These are phyloP conservation scores for Eupsilia transversa DNA, from an alignment of 2,888 invertebrate species.

Conservation along the genomic window DNA sequence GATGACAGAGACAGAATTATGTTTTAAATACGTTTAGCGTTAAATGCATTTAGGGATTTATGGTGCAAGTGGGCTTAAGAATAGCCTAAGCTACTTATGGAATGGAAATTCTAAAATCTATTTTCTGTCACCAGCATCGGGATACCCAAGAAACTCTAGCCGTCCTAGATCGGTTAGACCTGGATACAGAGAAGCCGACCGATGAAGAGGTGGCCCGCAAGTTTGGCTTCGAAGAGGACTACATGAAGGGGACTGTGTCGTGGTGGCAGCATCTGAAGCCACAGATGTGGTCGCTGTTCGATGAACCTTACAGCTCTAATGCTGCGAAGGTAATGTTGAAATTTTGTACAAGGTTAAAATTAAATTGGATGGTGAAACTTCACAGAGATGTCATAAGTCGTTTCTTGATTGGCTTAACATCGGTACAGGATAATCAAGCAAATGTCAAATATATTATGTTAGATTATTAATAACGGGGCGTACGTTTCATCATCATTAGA, in stretches of 20 bases:
- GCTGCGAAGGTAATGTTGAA: conserved; percentile 95
- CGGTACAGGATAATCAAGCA: neutral
- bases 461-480: neutral
- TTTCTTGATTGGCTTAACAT: too few species aligned
- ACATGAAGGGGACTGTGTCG: conserved; percentile 96
- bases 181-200: conserved; percentile 99
- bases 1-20: too few species aligned
- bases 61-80: neutral
- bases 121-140: conserved; percentile 92
- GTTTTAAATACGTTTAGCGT: neutral
- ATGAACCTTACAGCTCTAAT: conserved; percentile 99
- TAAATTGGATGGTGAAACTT: neutral
- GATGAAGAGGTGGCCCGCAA: conserved; percentile 99
- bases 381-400: neutral
- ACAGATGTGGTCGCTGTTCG: conserved; percentile 99
- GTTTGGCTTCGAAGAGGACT: conserved; percentile 99
- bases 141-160: conserved; percentile 99
- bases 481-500: neutral
- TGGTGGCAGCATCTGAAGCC: conserved; percentile 99
- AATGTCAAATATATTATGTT: neutral
- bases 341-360: neutral
- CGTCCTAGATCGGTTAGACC: conserved; percentile 98
- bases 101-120: neutral
- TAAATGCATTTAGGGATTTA: neutral
- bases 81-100: neutral